Percentiles rank a stretch among this genome's conserved stretches.
These are phyloP conservation scores for Phalanger gymnotis DNA, from an alignment of 2,797 vertebrate genomes.

Conservation along the genomic window DNA sequence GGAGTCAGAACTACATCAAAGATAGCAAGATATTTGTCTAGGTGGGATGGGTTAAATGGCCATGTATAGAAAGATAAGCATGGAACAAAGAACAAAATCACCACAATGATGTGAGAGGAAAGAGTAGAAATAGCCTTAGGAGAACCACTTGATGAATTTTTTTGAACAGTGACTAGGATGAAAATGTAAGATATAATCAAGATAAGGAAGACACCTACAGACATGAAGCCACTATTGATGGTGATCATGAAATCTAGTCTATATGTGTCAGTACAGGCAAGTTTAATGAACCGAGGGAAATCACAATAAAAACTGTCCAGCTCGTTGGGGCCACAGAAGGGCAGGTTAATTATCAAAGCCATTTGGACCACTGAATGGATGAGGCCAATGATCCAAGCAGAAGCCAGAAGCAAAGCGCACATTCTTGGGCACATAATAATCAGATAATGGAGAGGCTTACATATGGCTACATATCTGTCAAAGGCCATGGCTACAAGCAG, in stretches of 20 bases:
- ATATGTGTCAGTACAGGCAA: constrained; percentile 63
- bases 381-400: constrained; percentile 48
- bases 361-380: constrained; percentile 49
- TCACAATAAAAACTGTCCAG: constrained; percentile 72
- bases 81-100: constrained; percentile 57
- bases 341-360: constrained; percentile 53
- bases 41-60: constrained; percentile 8
- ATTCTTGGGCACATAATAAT: constrained; percentile 56
- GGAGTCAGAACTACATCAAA: constrained; percentile 67
- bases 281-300: constrained; percentile 59
- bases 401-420: constrained; percentile 39
- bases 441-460: constrained; percentile 65
- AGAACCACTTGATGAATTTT: constrained; percentile 11
- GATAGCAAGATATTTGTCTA: constrained; percentile 63
- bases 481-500: constrained; percentile 62
- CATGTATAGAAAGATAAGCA: constrained; percentile 47
- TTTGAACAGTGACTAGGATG: constrained; percentile 56
- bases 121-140: constrained; percentile 64
- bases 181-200: constrained; percentile 52
- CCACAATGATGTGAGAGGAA: constrained; percentile 64
- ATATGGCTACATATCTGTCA: constrained; percentile 68
- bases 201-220: constrained; percentile 46
- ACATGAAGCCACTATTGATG: constrained; percentile 64
- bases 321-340: constrained; percentile 60
- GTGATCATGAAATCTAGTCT: constrained; percentile 54